phyloP scores from a whole-genome alignment of 2,797 vertebrate species.

The Babyrousa celebensis region DNA sequence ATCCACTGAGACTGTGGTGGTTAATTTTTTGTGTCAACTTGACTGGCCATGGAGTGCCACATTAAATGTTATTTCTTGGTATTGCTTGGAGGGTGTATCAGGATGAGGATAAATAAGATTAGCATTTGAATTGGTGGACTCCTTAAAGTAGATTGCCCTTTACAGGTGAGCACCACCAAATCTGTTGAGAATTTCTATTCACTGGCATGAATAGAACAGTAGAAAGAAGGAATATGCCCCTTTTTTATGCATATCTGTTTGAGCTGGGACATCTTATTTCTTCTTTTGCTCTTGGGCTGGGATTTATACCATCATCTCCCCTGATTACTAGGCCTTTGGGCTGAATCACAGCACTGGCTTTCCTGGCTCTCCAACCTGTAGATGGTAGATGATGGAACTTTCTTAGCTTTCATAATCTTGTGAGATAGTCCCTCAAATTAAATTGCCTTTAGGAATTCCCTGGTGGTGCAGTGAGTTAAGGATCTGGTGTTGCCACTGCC shows the following conservation, averaged over 20 bases:
- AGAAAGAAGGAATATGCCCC: not conserved
- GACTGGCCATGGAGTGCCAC: not conserved
- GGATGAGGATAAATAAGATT: not conserved
- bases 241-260: not conserved
- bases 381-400: not conserved
- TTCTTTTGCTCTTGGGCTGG: not conserved
- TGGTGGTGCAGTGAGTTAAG: no score
- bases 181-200: not conserved
- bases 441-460: not conserved
- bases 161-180: not conserved
- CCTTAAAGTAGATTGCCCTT: not conserved
- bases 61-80: not conserved
- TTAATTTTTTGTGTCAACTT: not conserved
- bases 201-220: not conserved
- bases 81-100: not conserved
- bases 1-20: not conserved
- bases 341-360: not conserved
- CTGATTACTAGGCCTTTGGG: not conserved
- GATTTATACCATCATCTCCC: not conserved
- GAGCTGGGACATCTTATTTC: not conserved
- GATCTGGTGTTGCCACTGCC: no score
- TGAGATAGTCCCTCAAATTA: not conserved
- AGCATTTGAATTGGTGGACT: not conserved
- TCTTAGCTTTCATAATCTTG: not conserved
- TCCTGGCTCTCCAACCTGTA: not conserved